Evolutionary conservation across 2,888 invertebrate species (phyloP), one percentile per base, ranked within the genome.

Genomic region (Papilio demoleus): DNA sequence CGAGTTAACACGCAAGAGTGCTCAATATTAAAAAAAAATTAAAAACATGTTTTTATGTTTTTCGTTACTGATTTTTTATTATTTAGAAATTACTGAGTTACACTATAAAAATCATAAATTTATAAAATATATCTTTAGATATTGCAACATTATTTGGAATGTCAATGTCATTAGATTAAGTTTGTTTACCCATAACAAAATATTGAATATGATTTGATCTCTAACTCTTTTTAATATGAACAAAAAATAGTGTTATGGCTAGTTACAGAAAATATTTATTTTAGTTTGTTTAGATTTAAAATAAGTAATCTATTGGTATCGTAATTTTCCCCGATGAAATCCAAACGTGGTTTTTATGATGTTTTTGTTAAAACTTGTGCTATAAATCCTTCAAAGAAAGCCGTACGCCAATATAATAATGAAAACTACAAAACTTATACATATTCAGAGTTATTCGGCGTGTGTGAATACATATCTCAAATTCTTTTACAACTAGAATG

Each of bases 391-490:
- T 84, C 89, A 1, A 85, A 77, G 45, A 77, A 84, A 34, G 93
- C 92, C 34, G 79, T 93, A 17, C 81, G 83, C 67, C 78, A 84
- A 11, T 90, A 87, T 64, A 77, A 82, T 11, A 72, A 87, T 75
- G 87, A 83, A 4, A 65, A 64, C 1, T 90, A 88, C 67, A 81
- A 82, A 71, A 82, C 77, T 31, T 92, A 86, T 71, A 87, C 90
- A 0, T 93, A 93, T 73, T 91, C 90, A 0, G 91, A 93, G 72
- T 75, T 93, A 6, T 92, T 88, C 72, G 91, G 92, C 9, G 85
- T 88, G 0, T 90, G 92, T 72, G 88, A 91, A 76, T 90, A 89
- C 74, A 82, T 93, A 65, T 85, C 88, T 4, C 90, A 90, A 74
- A 88, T 83, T 67, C 78, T 93, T 56, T 87, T 86, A 67, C 88